Base-by-base conservation (phyloP, 2,797 vertebrate species). In the Pteropus rufus region DNA sequence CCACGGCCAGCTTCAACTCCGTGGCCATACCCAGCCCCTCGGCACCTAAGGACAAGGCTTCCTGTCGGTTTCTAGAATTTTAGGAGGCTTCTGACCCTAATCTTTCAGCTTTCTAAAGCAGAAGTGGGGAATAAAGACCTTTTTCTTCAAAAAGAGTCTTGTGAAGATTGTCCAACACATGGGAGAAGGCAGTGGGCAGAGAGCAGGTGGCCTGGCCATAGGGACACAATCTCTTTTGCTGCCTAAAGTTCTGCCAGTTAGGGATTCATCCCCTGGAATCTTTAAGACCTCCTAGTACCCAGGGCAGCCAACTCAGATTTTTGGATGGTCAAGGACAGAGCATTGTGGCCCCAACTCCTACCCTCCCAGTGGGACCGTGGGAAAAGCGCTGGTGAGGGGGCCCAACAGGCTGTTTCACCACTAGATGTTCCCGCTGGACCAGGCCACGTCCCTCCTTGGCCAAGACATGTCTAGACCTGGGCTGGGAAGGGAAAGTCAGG, bases 401-500 rank as follows among this genome's bases (percentile, higher is more conserved):
- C 24, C 6, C 14, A 2, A 5, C 0, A n/a, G 58, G 46, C 54
- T 46, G 62, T 49, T 86, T 67, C 8, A 52, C 24, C 39, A 2
- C 75, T 93, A 65, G 76, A 44, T 0, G 6, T 62, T 73, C 62
- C 72, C 52, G 1, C 21, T 21, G 82, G 77, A 58, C 76, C 23
- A 18, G 77, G 89, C 72, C 89, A 64, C 87, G 44, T 46, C 62
- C 70, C 60, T 94, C 56, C 75, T 88, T 23, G 64, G 49, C 64
- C 60, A 87, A 49, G 58, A 77, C 44, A 54, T 4, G 83, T 89
- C 93, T 91, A 64, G 62, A 87, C 64, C 16, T 0, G 75, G 79
- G 72, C 84, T 60, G 82, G 49, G 72, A 62, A 83, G 64, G 70
- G 73, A 41, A 89, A 96, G 79, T 12, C 4, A 34, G 91, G 86